Percentiles rank a stretch among this genome's conserved stretches.
Conservation (phyloP, 2,113 vertebrate genomes). For the Indicator maculatus region DNA sequence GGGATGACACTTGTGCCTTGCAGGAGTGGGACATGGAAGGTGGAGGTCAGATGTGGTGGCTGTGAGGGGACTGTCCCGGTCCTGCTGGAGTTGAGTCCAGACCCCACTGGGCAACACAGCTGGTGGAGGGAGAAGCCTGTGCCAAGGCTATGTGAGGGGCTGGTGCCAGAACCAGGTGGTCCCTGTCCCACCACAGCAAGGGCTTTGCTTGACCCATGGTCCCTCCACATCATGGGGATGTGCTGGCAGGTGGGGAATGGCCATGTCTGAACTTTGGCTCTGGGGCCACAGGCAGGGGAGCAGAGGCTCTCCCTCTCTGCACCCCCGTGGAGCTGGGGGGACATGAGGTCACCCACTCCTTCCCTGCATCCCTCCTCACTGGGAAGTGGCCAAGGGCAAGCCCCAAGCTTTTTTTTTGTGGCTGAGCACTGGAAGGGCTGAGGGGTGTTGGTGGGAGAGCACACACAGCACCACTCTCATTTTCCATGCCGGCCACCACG, state of each 20-base stretch:
- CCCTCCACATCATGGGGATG: fast-evolving
- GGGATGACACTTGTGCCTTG: fast-evolving
- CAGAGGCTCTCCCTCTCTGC: not conserved
- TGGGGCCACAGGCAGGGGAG: not conserved
- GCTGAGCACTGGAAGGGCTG: not conserved
- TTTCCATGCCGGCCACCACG: not conserved
- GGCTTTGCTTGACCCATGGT: fast-evolving
- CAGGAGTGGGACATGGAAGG: not conserved
- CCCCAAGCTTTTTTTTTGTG: fast-evolving
- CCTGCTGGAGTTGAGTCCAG: fast-evolving
- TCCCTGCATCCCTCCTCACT: fast-evolving
- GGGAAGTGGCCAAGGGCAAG: not conserved
- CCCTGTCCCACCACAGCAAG: not conserved
- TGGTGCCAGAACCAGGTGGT: not conserved
- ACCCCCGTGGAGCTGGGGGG: not conserved
- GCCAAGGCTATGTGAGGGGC: not conserved
- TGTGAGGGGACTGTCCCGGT: fast-evolving
- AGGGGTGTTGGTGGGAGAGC: not conserved
- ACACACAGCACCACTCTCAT: not conserved
- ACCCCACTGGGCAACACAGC: not conserved
- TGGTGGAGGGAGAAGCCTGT: fast-evolving
- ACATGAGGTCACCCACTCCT: fast-evolving
- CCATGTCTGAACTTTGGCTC: fast-evolving
- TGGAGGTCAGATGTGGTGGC: fast-evolving
- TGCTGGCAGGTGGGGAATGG: not conserved